A percentile compares a stretch with the other conserved stretches of the same genome.
phyloP scores from a whole-genome alignment of 2,797 vertebrate genomes.

The Poecilia picta region DNA sequence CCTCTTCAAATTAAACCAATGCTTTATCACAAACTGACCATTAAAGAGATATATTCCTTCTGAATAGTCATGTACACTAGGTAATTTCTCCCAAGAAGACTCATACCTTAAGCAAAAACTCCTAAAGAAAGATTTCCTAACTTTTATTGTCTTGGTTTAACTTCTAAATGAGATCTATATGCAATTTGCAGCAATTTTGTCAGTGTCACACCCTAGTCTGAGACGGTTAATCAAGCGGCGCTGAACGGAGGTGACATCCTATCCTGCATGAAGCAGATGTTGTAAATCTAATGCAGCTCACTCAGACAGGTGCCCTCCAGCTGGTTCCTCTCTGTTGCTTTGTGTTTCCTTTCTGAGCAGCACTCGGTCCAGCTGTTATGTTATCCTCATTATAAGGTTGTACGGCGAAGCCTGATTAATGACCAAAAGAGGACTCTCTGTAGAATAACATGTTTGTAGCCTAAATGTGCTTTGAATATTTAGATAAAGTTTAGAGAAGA shows the following conservation, averaged over 20 bases:
- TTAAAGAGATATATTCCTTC: conserved; percentile 38
- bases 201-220: conserved; percentile 34
- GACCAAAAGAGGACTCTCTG: conserved; percentile 5
- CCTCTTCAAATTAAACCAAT: conserved; percentile 40
- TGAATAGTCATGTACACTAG: background rate
- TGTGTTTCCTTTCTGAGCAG: conserved; percentile 73
- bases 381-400: conserved; percentile 64
- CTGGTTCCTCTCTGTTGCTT: conserved; percentile 79
- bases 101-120: background rate
- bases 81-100: background rate
- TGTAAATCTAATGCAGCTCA: conserved; percentile 77
- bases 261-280: conserved; percentile 75
- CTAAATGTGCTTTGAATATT: background rate
- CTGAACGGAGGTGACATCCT: conserved; percentile 61
- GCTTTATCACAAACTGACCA: conserved; percentile 26
- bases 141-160: conserved; percentile 4
- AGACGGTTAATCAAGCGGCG: conserved; percentile 67
- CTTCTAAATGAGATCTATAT: conserved; percentile 28
- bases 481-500: background rate
- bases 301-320: conserved; percentile 80
- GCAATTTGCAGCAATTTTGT: conserved; percentile 26
- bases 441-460: conserved; percentile 5
- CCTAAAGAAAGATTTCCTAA: conserved; percentile 4
- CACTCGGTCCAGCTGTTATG: conserved; percentile 49
- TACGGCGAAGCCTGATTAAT: conserved; percentile 40